These are phyloP conservation scores for Allacma fusca DNA, from an alignment of 2,888 invertebrate genomes.

Conservation along the genomic window DNA sequence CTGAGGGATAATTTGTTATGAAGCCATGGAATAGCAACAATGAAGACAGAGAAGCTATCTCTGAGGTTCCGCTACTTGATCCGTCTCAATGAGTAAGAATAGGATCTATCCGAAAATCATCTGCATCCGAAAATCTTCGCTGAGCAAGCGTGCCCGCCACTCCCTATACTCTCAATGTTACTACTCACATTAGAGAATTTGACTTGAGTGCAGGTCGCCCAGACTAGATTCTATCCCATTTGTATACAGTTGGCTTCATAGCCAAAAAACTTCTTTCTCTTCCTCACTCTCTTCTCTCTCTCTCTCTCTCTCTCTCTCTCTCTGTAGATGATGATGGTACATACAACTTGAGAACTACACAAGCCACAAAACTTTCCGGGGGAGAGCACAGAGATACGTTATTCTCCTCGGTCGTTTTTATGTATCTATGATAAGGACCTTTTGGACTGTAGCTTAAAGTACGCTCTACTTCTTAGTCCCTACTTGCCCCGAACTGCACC, in stretches of 20 bases:
- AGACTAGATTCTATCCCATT: slow-evolving; percentile 8
- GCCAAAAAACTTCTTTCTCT: slow-evolving; percentile 9
- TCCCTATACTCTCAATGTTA: slow-evolving; percentile 7
- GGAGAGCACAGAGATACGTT: slow-evolving; percentile 8
- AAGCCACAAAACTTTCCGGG: slow-evolving; percentile 11
- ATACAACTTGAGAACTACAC: no score
- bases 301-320: background rate
- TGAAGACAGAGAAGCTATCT: slow-evolving; percentile 28
- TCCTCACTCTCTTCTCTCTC: background rate
- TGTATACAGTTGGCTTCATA: slow-evolving; percentile 16
- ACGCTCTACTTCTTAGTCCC: slow-evolving; percentile 8
- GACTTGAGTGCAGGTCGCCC: background rate
- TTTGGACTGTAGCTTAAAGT: slow-evolving; percentile 11
- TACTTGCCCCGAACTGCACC: background rate
- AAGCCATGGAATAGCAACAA: background rate
- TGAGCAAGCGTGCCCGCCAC: slow-evolving; percentile 37
- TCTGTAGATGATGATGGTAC: no score
- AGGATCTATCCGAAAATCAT: slow-evolving; percentile 29
- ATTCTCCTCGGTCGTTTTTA: slow-evolving; percentile 5
- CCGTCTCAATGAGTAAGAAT: slow-evolving; percentile 33
- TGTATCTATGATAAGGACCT: slow-evolving; percentile 4
- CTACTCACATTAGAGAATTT: slow-evolving; percentile 4
- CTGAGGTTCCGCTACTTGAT: slow-evolving; percentile 33
- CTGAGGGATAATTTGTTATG: background rate
- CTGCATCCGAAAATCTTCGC: slow-evolving; percentile 36